A percentile compares a stretch with the other conserved stretches of the same genome.
Conservation (phyloP, 2,797 vertebrate genomes). For the Valencia hispanica region DNA sequence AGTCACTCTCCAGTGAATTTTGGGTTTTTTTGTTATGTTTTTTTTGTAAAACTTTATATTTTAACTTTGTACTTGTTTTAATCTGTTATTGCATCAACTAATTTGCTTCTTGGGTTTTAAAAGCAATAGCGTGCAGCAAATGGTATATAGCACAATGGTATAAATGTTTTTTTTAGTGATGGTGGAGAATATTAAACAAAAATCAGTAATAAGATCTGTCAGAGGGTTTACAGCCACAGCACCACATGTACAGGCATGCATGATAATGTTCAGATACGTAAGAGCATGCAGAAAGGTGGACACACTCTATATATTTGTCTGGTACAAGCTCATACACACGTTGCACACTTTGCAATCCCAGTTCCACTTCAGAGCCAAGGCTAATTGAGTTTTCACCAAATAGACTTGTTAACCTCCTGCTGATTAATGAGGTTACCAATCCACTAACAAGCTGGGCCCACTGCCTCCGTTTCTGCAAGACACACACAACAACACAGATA, state of each 20-base stretch:
- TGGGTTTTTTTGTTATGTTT: slow-evolving; percentile 59
- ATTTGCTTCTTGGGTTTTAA: slow-evolving; percentile 87
- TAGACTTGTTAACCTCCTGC: slow-evolving; percentile 54
- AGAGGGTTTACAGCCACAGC: slow-evolving; percentile 74
- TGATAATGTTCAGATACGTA: slow-evolving; percentile 60
- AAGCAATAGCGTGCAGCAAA: slow-evolving; percentile 99
- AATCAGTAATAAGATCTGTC: slow-evolving; percentile 69
- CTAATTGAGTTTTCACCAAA: slow-evolving; percentile 58
- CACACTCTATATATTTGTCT: slow-evolving; percentile 42
- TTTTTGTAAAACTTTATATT: slow-evolving; percentile 84
- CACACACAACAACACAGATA: slow-evolving; percentile 39
- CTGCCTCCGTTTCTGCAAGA: slow-evolving; percentile 68
- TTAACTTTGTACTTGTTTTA: slow-evolving; percentile 72
- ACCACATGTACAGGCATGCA: slow-evolving; percentile 64
- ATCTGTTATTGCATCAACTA: slow-evolving; percentile 79
- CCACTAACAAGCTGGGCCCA: slow-evolving; percentile 69
- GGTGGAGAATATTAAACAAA: slow-evolving; percentile 80
- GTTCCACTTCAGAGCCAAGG: slow-evolving; percentile 62
- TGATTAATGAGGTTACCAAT: slow-evolving; percentile 60
- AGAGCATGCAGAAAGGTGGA: slow-evolving; percentile 61
- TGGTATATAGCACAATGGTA: slow-evolving; percentile 93
- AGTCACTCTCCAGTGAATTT: slow-evolving; percentile 72
- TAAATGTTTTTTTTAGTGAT: slow-evolving; percentile 78
- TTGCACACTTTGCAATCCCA: slow-evolving; percentile 38
- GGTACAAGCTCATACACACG: slow-evolving; percentile 33